Conservation (phyloP, 2,888 invertebrate species). For the Neoascia interrupta region DNA sequence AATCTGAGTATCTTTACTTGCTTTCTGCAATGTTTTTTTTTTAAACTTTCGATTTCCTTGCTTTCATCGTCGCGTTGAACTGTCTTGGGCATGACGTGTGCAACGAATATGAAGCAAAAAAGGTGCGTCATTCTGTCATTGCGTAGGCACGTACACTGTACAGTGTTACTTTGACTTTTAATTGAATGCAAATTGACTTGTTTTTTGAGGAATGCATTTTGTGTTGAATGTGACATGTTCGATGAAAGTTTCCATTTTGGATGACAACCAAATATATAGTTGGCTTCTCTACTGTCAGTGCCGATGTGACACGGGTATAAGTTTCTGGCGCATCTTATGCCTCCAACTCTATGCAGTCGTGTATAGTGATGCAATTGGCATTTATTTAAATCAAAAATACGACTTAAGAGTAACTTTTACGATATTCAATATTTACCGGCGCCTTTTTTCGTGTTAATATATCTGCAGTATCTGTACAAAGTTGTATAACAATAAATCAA, state of each 20-base stretch:
- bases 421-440: no score
- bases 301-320: background rate
- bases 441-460: no score
- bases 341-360: no score
- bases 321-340: no score
- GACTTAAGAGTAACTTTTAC: no score
- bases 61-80: conserved; percentile 12
- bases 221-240: background rate
- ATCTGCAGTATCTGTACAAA: no score
- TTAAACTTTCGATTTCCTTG: conserved; percentile 54
- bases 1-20: no score
- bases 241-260: conserved; percentile 31
- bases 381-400: no score
- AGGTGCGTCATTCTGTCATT: conserved; percentile 37
- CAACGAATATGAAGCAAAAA: background rate
- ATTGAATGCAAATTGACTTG: conserved; percentile 50
- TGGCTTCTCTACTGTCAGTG: background rate
- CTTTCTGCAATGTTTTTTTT: no score
- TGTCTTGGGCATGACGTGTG: conserved; percentile 14
- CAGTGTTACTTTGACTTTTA: conserved; percentile 23
- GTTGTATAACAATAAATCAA: no score
- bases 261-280: background rate
- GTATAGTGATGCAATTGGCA: no score
- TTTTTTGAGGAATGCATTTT: conserved; percentile 31
- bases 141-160: conserved; percentile 13